Percentiles rank a stretch among this genome's conserved stretches.
phyloP scores from a whole-genome alignment of 2,113 vertebrate genomes.

The Sardina pilchardus region DNA sequence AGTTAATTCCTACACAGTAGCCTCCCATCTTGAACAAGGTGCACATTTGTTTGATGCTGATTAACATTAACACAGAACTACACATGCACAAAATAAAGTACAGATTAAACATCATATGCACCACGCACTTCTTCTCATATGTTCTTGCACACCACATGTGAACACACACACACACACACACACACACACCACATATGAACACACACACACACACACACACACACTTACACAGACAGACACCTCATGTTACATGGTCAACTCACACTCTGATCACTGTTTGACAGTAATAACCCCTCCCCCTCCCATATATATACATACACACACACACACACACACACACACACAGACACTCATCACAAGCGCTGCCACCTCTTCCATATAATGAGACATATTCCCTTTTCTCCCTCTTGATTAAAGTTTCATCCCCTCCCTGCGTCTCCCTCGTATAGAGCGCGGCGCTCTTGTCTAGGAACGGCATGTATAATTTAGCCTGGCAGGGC shows the following conservation, averaged over 20 bases:
- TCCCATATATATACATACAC: not conserved
- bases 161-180: not conserved
- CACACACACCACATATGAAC: not conserved
- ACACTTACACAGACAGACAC: not conserved
- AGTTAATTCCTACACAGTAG: no score
- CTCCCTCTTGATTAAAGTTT: not conserved
- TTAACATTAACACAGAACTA: not conserved
- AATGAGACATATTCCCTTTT: no score
- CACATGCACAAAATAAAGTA: not conserved
- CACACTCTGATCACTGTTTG: not conserved
- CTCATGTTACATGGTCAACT: not conserved
- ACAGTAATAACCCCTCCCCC: not conserved
- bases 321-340: constrained; percentile 16
- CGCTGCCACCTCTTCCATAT: no score
- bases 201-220: not conserved
- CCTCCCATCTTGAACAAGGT: no score
- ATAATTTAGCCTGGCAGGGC: not conserved
- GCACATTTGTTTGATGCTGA: no score
- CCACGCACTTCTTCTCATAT: not conserved
- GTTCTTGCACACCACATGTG: no score
- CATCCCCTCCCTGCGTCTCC: not conserved
- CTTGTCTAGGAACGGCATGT: not conserved
- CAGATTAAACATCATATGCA: no score
- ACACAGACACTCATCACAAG: not conserved
- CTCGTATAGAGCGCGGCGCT: not conserved